Base-by-base conservation (phyloP, 1,140 invertebrate genomes). In the Heliconius hewitsoni region DNA sequence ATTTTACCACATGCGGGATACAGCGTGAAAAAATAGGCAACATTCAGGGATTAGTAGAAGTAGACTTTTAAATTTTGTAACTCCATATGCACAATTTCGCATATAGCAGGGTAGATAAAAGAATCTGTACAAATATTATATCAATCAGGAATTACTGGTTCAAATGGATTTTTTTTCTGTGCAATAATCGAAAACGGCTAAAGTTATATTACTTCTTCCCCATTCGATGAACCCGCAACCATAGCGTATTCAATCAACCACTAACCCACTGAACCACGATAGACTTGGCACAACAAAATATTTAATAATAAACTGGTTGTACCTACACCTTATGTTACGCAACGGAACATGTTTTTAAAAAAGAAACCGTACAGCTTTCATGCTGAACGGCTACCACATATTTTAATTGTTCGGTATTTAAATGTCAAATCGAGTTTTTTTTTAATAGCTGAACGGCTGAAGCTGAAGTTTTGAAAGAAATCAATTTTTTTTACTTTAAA, bases 361-460 rank as follows among this genome's bases (percentile, higher is more conserved):
- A 89, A 88, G 86, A 89, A 92, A 92, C 88, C 89, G 85, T 88
- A 90, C 86, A 85, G 84, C 85, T 91, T 91, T 90, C 87, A 85
- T 81, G 84, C 80, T 74, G 86, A 90, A 87, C 84, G 83, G 71
- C 78, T 79, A 55, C 70, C 71, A 76, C 52, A 30, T 66, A 66
- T 30, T 27, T 66, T 30, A 81, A 81, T 79, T 85, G 86, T 90
- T 84, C 84, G 89, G 88, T 90, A 86, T 84, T 83, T 66, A 85
- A 79, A 73, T 79, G 60, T 66, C 60, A 66, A 66, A 72, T 79
- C 66, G 50, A 46, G 39, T 55, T 37, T 76, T 72, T 71, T 72
- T 72, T 71, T 50, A n/a, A 60, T 76, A 46, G 74, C 77, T 83
- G 83, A 6, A 66, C 9, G 23, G 60, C 11, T 66, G 9, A 30